Evolutionary conservation across 2,797 vertebrate species (phyloP), one percentile per base, ranked within the genome.

Genomic region (Mormyrops boulengeri): DNA sequence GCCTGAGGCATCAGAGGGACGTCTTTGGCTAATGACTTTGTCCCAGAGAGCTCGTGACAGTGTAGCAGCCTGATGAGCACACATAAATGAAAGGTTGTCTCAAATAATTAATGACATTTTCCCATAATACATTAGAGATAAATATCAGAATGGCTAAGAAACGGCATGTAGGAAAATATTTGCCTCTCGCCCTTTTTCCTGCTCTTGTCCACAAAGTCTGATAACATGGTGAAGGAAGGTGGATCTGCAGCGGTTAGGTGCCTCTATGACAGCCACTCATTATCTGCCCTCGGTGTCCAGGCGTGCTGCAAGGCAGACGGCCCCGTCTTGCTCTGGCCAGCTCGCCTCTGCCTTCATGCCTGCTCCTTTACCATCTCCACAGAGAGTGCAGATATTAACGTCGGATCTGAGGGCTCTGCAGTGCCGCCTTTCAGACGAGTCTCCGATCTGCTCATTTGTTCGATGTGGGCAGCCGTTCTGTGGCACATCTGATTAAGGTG

Each of bases 131-230:
- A 88, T 92, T 92, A 89, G 91, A 12, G 85, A 38, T 82, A 86
- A 89, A 91, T 91, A 93, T 92, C 94, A 92, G 91, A 93, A 89
- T 89, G 91, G 69, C 90, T 93, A 89, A 93, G 93, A 89, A 94
- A 93, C 91, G 89, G 90, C 85, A 90, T 66, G 60, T 41, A 49
- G 60, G 60, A 88, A 88, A 22, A 22, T 52, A 77, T 77, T 26
- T 77, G 44, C 41, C 3, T 87, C 62, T 34, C 11, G 62, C 11
- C 62, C 62, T 34, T 69, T 69, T 69, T 69, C 11, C 66, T 34
- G 26, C 66, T 34, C 30, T 69, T 12, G 66, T 30, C n/a, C 50
- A 38, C 47, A 34, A 34, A n/a, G 11, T 34, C 5, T 26, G 5
- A 34, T 22, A 30, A 52, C n/a, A 9, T 22, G 8, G 11, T 30